These are phyloP conservation scores for Protodeltote pygarga DNA, from an alignment of 2,888 invertebrate genomes.

Conservation along the genomic window DNA sequence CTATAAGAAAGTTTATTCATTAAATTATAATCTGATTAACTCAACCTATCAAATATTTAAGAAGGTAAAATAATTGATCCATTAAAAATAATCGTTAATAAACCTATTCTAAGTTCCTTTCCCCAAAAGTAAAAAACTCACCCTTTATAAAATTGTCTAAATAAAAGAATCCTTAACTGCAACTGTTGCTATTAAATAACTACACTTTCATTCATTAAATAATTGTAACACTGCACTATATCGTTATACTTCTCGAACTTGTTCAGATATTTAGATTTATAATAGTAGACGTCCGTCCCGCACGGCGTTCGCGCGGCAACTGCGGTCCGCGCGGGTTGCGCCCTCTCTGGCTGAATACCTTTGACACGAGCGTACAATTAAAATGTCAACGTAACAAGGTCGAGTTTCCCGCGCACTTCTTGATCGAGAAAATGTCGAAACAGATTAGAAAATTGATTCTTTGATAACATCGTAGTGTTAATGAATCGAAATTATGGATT, in stretches of 20 bases:
- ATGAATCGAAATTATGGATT: background rate
- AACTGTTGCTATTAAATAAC: background rate
- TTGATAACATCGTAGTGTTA: background rate
- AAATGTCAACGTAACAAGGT: slow-evolving; percentile 50
- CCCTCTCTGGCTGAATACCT: slow-evolving; percentile 44
- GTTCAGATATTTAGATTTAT: background rate
- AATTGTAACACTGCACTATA: slow-evolving; percentile 28
- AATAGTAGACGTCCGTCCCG: slow-evolving; percentile 12
- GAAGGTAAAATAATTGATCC: no score
- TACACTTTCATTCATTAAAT: slow-evolving; percentile 16
- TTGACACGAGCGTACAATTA: slow-evolving; percentile 45
- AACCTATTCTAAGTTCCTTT: background rate
- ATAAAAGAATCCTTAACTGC: background rate
- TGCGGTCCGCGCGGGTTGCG: slow-evolving; percentile 17
- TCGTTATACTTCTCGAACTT: slow-evolving; percentile 18
- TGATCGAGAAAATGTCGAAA: slow-evolving; percentile 32
- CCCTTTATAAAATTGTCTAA: slow-evolving; percentile 6
- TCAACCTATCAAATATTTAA: no score
- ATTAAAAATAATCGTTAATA: no score
- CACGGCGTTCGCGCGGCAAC: slow-evolving; percentile 16
- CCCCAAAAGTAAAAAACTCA: slow-evolving; percentile 10
- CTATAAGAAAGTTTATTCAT: background rate
- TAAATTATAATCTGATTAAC: no score
- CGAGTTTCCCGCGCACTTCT: slow-evolving; percentile 42
- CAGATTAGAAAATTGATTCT: slow-evolving; percentile 12